Base-by-base conservation (phyloP, 37 sponge, comb jelly and placozoan species). In the Eunapius fragilis region DNA sequence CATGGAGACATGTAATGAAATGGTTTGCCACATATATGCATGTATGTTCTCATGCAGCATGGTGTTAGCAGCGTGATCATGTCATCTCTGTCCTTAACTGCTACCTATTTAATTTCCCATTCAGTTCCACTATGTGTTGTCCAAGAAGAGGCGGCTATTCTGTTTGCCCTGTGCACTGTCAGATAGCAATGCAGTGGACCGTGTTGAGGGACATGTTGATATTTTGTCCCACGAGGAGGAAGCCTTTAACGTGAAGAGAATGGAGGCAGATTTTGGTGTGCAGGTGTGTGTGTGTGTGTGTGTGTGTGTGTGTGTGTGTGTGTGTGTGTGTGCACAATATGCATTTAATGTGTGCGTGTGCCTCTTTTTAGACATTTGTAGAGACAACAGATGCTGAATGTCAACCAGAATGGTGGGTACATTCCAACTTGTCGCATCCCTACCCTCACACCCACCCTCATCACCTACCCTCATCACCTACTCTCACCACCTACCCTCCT, bases 121-220 rank as follows among this genome's bases (percentile, higher is more conserved):
- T 19, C 47, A 96, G 96, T 17, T 93, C 7, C 37, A 87, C 35
- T 95, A 83, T 79, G 86, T 70, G 31, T 68, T 95, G 50, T 87
- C 91, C 31, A 86, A 92, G 47, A 93, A 95, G 74, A 71, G 96
- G 33, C 83, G 74, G 17, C 32, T 80, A 23, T 98, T 98, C 77
- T 80, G 78, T 5, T 25, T 75, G 75, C 96, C 97, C 4, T 77
- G 30, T 45, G 33, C 82, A 27, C 95, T 97, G 80, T 75, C 88
- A 32, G 95, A 97, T 41, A 14, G 74, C 37, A 80, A 75, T 34
- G 80, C 89, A 22, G 72, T 31, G 24, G 85, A 81, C 25, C 74
- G 72, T 33, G 79, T 80, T 35, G 95, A 96, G 26, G 47, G 37
- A 10, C 88, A 83, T 34, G 83, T 91, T 32, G 94, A 96, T 25